Evolutionary conservation across 2,797 vertebrate species (phyloP).

Genomic region (Meriones psammophilus): DNA sequence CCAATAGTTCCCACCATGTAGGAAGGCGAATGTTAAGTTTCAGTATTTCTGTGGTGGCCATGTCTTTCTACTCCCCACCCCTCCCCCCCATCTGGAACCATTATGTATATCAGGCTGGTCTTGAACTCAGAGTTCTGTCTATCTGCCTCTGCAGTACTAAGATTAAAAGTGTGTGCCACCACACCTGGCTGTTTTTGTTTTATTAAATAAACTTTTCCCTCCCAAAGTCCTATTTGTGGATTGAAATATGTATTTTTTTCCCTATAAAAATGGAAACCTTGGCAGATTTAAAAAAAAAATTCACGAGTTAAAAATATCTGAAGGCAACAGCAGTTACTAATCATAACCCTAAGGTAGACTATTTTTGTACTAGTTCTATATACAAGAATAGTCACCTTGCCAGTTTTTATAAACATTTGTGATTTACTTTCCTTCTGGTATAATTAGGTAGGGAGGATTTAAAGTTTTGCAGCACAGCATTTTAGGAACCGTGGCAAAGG

Average conservation of each 20-base stretch:
- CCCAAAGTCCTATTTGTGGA: conserved; percentile 36
- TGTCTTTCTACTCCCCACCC: background rate
- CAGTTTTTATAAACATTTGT: conserved; percentile 63
- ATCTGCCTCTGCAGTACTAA: background rate
- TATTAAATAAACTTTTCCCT: conserved; percentile 11
- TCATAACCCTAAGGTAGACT: conserved; percentile 47
- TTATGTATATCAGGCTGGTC: background rate
- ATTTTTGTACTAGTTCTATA: conserved; percentile 55
- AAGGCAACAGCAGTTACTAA: conserved; percentile 60
- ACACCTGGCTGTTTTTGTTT: background rate
- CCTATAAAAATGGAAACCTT: background rate
- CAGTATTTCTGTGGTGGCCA: background rate
- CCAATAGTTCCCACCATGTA: background rate
- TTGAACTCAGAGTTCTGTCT: background rate
- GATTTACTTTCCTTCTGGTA: conserved; percentile 54
- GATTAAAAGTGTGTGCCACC: background rate
- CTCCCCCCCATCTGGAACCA: background rate
- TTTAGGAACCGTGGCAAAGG: conserved; percentile 49
- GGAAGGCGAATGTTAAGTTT: conserved; percentile 47
- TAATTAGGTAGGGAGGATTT: conserved; percentile 47
- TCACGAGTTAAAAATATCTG: conserved; percentile 69
- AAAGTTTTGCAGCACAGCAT: conserved; percentile 55
- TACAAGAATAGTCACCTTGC: conserved; percentile 36
- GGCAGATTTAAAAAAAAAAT: background rate
- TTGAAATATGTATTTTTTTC: background rate